Evolutionary conservation across 92 coral and sea anemone species (phyloP), one percentile per base, ranked within the genome.

Genomic region (Plumapathes pennacea): DNA sequence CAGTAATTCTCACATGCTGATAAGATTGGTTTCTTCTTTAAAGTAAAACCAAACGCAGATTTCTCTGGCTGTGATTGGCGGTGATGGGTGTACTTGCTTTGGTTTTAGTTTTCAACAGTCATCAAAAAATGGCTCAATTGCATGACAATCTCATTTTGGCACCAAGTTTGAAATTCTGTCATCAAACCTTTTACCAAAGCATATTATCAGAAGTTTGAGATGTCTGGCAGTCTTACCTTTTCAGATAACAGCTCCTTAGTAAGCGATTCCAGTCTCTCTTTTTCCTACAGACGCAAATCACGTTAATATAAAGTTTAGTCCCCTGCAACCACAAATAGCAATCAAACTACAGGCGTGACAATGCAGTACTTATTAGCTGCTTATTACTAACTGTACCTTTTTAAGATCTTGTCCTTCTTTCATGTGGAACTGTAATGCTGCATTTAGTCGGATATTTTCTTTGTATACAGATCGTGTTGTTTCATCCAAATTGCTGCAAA

Each of bases 381-480:
- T 47, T 1, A 4, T 9, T 1, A 24, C 18, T 1, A 9, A n/a
- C 15, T 77, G 13, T 41, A 83, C 98, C 96, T 92, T 92, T 80
- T 85, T 92, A 0, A 92, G 57, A 7, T 76, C 83, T 10, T 92
- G 76, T 48, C 92, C 90, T 55, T 92, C 98, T 29, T 68, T 78
- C 36, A 84, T 46, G 64, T 92, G 98, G 46, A 68, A 92, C 47
- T 88, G 89, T n/a, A 92, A 69, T 1, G 98, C 98, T 11, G 98
- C 98, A 77, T 84, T 92, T 20, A 92, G 52, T 22, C 98, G 38
- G 11, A 92, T 87, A 43, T 92, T 92, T 71, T 92, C 98, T 38
- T 92, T 92, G 79, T 92, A 92, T 0, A 92, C 98, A 11, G 98
- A 92, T 5, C 98, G 85, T 19, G 94, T 92, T 54, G 96, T 88